Evolutionary conservation across 2,888 invertebrate genomes (phyloP), one percentile per base, ranked within the genome.

Genomic region (Cantharis lateralis): DNA sequence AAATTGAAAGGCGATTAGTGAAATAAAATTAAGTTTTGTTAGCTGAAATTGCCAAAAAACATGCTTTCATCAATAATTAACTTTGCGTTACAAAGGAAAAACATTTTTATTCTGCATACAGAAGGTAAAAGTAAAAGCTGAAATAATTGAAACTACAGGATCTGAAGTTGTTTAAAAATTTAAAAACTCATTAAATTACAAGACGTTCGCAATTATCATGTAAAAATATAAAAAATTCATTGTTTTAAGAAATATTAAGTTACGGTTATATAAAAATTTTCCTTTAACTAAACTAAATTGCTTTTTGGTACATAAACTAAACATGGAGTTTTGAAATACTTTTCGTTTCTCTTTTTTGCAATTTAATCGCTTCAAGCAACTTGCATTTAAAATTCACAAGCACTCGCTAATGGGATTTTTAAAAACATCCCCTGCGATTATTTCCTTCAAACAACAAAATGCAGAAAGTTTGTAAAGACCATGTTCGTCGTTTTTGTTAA

Each of bases 401-500:
- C 64, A 66, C 64, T 66, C 64, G 64, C 64, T 66, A 66, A 66
- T 66, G 64, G 64, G 64, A 66, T 66, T 66, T 66, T 66, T 66
- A 66, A 66, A 66, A 66, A 66, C 64, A 66, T 66, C 64, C 64
- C 64, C 24, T 66, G 64, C 64, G 64, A 66, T 66, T 66, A 66
- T 66, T 66, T 66, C 64, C 64, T 66, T 66, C 24, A 63, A 26
- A 68, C 24, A 62, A 70, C 70, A 62, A 73, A 7, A 15, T 68
- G 13, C 73, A 61, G 63, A 73, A 73, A 73, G 68, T 73, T 72
- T 66, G 15, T 32, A 68, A 72, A 68, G 72, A 72, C 32, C 66
- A 48, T 61, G 66, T 26, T 61, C 74, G 64, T 74, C 64, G 64
- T 66, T 66, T 75, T 75, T 66, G 75, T 75, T 75, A 72, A 75